A percentile compares a stretch with the other conserved stretches of the same genome.
Conservation (phyloP, 1,140 invertebrate species). For the Neocloeon triangulifer region DNA sequence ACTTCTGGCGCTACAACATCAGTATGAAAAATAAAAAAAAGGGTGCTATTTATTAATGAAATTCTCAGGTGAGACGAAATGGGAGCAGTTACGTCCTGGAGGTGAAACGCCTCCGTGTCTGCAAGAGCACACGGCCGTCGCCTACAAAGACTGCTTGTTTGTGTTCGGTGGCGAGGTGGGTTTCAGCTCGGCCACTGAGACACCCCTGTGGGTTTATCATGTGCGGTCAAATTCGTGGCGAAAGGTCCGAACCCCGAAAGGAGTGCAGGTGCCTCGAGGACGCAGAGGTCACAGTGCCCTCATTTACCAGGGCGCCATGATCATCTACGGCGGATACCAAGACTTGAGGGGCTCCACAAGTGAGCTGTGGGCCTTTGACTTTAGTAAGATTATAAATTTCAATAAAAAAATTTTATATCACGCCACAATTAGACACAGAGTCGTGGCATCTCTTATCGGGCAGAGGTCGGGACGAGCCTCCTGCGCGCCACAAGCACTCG, state of each 20-base stretch:
- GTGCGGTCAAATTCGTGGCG: constrained; percentile 44
- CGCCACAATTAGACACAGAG: constrained; percentile 58
- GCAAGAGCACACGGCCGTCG: constrained; percentile 64
- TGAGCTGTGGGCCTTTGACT: constrained; percentile 75
- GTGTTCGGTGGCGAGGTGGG: constrained; percentile 77
- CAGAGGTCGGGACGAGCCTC: constrained; percentile 18
- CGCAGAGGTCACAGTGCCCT: constrained; percentile 63
- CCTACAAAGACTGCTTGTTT: constrained; percentile 50
- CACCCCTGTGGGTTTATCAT: constrained; percentile 71
- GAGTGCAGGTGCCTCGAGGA: constrained; percentile 42
- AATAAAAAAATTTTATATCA: no score
- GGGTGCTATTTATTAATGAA: constrained; percentile 12
- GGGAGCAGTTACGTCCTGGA: constrained; percentile 40
- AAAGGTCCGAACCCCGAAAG: constrained; percentile 17
- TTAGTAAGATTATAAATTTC: no score
- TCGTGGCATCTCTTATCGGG: constrained; percentile 41
- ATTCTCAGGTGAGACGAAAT: constrained; percentile 39
- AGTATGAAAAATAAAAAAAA: constrained; percentile 24
- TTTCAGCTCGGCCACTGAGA: constrained; percentile 52
- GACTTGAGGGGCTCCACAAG: constrained; percentile 63
- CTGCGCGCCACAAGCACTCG: constrained; percentile 63
- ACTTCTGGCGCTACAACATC: constrained; percentile 64
- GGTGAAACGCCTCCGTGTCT: constrained; percentile 53
- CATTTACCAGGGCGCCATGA: constrained; percentile 52
- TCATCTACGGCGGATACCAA: constrained; percentile 75